Evolutionary conservation across 1,140 invertebrate species (phyloP).

Genomic region (Agrypnia vestita): DNA sequence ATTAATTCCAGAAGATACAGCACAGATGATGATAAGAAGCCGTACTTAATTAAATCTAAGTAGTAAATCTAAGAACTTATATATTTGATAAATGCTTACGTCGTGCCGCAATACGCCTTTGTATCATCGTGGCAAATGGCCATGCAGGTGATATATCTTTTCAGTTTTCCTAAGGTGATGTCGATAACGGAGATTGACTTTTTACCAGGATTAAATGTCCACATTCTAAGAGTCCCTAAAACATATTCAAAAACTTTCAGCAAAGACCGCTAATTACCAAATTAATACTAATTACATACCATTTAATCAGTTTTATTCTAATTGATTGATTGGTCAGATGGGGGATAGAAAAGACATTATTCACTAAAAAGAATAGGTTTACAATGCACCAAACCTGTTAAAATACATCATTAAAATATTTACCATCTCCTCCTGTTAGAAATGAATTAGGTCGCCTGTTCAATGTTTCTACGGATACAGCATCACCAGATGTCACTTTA

Average conservation of each 20-base stretch:
- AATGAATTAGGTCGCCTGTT: slow-evolving; percentile 77
- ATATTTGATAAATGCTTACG: slow-evolving; percentile 67
- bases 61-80: background rate
- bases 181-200: slow-evolving; percentile 82
- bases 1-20: no score
- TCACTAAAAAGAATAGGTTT: no score
- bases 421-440: slow-evolving; percentile 82
- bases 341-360: no score
- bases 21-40: no score
- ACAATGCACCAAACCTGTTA: no score
- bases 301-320: no score
- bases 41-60: background rate
- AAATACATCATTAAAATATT: slow-evolving; percentile 8
- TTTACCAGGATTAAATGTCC: slow-evolving; percentile 82
- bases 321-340: no score
- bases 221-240: slow-evolving; percentile 76
- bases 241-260: slow-evolving; percentile 25
- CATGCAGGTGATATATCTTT: slow-evolving; percentile 78
- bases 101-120: slow-evolving; percentile 88
- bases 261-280: background rate
- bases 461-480: slow-evolving; percentile 74
- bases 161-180: slow-evolving; percentile 81
- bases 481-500: slow-evolving; percentile 79
- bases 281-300: no score
- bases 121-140: slow-evolving; percentile 79